These are phyloP conservation scores for Lophotis ruficrista DNA, from an alignment of 2,113 vertebrate genomes.

Conservation along the genomic window DNA sequence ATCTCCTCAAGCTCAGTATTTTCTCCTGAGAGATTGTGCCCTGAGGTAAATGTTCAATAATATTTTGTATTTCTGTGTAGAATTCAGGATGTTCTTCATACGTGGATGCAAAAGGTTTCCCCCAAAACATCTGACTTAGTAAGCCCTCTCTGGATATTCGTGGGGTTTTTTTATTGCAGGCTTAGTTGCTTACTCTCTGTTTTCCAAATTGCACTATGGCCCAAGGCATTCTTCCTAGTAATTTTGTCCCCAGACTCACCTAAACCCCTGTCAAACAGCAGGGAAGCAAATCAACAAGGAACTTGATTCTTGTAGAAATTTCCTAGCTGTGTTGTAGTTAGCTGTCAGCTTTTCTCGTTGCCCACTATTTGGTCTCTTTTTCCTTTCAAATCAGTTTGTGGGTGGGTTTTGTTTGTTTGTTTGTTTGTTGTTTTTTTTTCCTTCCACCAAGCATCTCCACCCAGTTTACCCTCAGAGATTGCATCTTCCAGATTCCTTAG, in stretches of 20 bases:
- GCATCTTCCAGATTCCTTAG: background rate
- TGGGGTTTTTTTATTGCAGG: background rate
- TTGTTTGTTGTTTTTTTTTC: too few relatives aligned
- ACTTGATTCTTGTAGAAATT: background rate
- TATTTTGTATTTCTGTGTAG: background rate
- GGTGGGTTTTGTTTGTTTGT: too few relatives aligned
- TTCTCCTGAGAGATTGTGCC: background rate
- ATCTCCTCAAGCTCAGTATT: background rate
- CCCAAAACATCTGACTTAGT: background rate
- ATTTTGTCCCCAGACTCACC: background rate
- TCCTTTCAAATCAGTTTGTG: background rate
- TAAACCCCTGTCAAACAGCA: background rate
- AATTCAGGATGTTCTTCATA: background rate
- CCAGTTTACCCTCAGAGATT: background rate
- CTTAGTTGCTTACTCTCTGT: background rate
- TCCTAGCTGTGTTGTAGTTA: background rate
- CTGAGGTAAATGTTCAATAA: background rate
- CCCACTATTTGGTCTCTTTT: background rate
- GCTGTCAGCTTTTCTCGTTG: background rate
- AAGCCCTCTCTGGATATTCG: background rate
- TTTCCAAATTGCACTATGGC: background rate
- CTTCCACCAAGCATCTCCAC: background rate
- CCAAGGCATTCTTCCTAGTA: background rate
- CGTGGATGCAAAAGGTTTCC: background rate
- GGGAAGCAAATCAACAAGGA: background rate